Percentiles rank a stretch among this genome's conserved stretches.
Evolutionary conservation across 1,140 invertebrate genomes (phyloP).

Genomic region (Caerostris extrusa): DNA sequence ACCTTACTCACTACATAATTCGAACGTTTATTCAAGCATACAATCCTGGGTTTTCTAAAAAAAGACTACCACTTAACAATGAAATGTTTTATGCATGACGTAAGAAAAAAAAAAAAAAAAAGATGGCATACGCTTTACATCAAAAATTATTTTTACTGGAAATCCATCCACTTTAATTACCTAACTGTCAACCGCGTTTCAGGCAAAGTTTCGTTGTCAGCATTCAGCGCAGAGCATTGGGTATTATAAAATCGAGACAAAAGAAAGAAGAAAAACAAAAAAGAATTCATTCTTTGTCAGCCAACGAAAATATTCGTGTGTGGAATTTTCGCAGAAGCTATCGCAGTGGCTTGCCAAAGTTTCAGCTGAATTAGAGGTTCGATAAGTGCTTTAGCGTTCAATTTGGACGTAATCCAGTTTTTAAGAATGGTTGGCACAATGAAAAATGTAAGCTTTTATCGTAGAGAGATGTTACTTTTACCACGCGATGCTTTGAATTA

Average conservation of each 20-base stretch:
- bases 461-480: background rate
- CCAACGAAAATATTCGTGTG: background rate
- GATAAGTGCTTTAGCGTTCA: background rate
- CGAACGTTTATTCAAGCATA: no score
- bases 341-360: conserved; percentile 1
- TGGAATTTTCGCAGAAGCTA: background rate
- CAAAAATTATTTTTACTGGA: background rate
- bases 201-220: background rate
- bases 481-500: background rate
- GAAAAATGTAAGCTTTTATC: background rate
- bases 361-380: conserved; percentile 25
- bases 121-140: no score
- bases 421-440: background rate
- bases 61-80: no score
- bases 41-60: no score
- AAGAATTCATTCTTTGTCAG: background rate
- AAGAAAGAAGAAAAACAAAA: background rate
- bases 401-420: conserved; percentile 20
- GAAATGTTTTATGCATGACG: no score
- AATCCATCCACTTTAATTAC: background rate
- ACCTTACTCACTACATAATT: no score
- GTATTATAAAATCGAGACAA: background rate
- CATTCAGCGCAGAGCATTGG: background rate
- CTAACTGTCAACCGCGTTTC: background rate
- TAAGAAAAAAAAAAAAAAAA: no score